Evolutionary conservation across 2,888 invertebrate genomes (phyloP).

Genomic region (Cryptus viduatorius): DNA sequence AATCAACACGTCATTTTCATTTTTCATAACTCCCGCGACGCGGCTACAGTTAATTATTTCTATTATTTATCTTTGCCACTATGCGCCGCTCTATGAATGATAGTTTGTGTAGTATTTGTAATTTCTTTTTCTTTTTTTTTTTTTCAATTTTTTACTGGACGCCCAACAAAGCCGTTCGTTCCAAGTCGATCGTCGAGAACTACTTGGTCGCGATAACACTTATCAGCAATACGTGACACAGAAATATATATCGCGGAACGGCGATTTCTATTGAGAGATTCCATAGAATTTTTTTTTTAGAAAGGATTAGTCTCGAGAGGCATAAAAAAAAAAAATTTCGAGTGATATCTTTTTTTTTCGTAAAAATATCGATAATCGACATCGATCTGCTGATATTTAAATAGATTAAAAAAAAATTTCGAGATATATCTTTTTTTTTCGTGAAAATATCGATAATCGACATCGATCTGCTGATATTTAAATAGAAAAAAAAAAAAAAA

Average conservation of each 20-base stretch:
- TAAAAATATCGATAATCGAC: too few species aligned
- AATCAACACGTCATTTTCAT: constrained; percentile 54
- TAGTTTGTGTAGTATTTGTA: not conserved
- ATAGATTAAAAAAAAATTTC: too few species aligned
- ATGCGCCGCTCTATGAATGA: constrained; percentile 1
- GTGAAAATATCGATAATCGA: too few species aligned
- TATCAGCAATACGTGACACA: constrained; percentile 41
- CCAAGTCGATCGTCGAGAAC: constrained; percentile 12
- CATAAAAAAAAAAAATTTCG: not conserved
- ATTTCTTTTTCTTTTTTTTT: constrained; percentile 4
- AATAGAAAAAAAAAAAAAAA: not conserved
- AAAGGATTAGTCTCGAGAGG: constrained; percentile 4
- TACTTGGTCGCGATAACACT: constrained; percentile 30
- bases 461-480: too few species aligned
- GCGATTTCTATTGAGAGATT: constrained; percentile 45
- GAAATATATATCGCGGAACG: constrained; percentile 23
- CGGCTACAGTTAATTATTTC: not conserved
- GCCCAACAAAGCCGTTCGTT: not conserved
- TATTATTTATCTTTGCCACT: not conserved
- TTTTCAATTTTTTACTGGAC: constrained; percentile 7
- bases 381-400: too few species aligned
- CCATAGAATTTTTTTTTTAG: not conserved
- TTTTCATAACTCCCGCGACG: constrained; percentile 33
- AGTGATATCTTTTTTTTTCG: not conserved
- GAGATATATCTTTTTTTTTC: too few species aligned